A percentile compares a stretch with the other conserved stretches of the same genome.
These are phyloP conservation scores for Ectobius pallidus DNA, from an alignment of 2,888 invertebrate species.

Conservation along the genomic window DNA sequence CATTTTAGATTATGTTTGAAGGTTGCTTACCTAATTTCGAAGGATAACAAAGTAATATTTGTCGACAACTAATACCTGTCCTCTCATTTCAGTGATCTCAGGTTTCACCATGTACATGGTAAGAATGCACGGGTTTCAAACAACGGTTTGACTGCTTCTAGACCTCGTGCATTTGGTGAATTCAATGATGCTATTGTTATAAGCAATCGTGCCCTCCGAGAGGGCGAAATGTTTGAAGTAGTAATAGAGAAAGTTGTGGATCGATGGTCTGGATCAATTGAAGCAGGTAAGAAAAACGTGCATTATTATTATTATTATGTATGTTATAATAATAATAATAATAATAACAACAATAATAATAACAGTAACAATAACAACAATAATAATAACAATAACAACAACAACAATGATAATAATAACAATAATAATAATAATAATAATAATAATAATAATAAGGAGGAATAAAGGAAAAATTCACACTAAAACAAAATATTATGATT, in stretches of 20 bases:
- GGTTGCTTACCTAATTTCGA: too few relatives aligned
- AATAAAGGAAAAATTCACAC: too few relatives aligned
- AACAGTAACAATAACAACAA: too few relatives aligned
- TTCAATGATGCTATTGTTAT: conserved; percentile 95
- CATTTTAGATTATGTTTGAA: too few relatives aligned
- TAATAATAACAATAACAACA: too few relatives aligned
- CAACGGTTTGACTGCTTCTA: conserved; percentile 82
- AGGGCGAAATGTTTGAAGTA: conserved; percentile 92
- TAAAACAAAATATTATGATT: too few relatives aligned
- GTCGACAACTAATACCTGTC: too few relatives aligned
- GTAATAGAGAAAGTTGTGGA: conserved; percentile 89
- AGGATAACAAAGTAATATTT: too few relatives aligned
- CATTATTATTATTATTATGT: neutral
- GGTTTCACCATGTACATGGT: conserved; percentile 89
- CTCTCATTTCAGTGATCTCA: conserved; percentile 66
- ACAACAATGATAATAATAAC: too few relatives aligned
- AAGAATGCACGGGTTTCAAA: conserved; percentile 85
- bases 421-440: too few relatives aligned
- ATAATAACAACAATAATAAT: neutral
- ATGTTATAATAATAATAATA: neutral
- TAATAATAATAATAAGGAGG: too few relatives aligned
- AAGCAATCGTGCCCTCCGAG: conserved; percentile 83
- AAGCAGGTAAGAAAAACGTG: conserved; percentile 66
- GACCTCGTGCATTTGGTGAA: conserved; percentile 87
- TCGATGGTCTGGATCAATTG: conserved; percentile 91